These are phyloP conservation scores for Chaetura pelagica DNA, from an alignment of 2,113 vertebrate species.

Conservation along the genomic window DNA sequence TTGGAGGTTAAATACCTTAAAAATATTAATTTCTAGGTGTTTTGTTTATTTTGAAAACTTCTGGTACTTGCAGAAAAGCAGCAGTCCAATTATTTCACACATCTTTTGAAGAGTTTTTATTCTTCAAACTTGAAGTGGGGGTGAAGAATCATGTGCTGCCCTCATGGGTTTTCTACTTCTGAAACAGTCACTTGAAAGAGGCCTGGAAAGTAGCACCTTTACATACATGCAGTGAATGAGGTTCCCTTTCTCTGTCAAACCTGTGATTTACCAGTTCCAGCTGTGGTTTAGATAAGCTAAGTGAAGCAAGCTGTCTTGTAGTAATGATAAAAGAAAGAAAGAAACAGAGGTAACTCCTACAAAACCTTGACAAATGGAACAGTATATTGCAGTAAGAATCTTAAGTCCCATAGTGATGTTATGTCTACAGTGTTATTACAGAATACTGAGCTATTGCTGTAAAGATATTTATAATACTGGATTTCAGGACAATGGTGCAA, in stretches of 20 bases:
- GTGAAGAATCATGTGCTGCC: neutral
- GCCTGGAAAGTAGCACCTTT: neutral
- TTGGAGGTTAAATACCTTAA: neutral
- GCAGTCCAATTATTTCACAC: neutral
- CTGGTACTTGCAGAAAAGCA: neutral
- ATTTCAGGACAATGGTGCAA: neutral
- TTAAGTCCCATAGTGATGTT: neutral
- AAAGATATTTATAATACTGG: neutral
- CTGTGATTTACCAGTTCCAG: neutral
- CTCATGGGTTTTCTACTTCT: neutral
- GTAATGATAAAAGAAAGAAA: neutral
- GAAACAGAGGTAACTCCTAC: neutral
- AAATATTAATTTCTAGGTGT: neutral
- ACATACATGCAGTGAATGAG: neutral
- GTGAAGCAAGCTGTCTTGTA: neutral
- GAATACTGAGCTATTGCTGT: neutral
- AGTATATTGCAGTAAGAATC: neutral
- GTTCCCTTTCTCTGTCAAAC: neutral
- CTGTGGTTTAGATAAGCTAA: neutral
- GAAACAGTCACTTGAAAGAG: neutral
- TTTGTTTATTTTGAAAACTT: neutral
- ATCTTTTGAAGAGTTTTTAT: neutral
- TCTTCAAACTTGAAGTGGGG: neutral
- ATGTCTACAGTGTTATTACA: neutral
- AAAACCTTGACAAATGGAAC: neutral